Evolutionary conservation across 2,888 invertebrate species (phyloP).

Genomic region (Dione juno): DNA sequence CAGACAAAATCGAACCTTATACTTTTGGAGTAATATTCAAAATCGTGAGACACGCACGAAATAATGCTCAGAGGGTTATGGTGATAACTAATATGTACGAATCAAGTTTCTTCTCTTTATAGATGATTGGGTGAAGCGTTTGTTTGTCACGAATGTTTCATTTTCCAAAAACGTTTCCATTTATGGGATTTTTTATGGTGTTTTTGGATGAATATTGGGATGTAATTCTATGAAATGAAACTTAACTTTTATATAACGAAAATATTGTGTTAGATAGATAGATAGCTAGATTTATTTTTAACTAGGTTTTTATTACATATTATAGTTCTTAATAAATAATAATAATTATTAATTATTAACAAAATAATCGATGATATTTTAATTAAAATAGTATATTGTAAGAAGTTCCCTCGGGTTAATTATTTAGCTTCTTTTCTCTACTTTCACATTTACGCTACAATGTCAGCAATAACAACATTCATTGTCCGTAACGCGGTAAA

Average conservation of each 20-base stretch:
- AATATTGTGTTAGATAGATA: background rate
- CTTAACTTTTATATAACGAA: no score
- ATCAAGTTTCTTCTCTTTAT: constrained; percentile 58
- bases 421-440: constrained; percentile 36
- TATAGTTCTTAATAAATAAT: no score
- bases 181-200: background rate
- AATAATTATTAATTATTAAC: no score
- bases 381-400: background rate
- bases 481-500: constrained; percentile 60
- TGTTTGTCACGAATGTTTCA: constrained; percentile 54
- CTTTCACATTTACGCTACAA: constrained; percentile 47
- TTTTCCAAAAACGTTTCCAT: constrained; percentile 48
- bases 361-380: no score
- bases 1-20: constrained; percentile 27
- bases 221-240: background rate
- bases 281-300: no score
- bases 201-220: background rate
- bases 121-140: constrained; percentile 57
- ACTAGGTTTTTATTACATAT: no score
- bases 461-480: constrained; percentile 56
- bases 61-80: constrained; percentile 51
- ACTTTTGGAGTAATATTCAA: background rate
- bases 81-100: constrained; percentile 68
- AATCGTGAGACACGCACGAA: background rate
- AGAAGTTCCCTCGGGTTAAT: background rate